Evolutionary conservation across 2,113 vertebrate species (phyloP).

Genomic region (Vidua chalybeata): DNA sequence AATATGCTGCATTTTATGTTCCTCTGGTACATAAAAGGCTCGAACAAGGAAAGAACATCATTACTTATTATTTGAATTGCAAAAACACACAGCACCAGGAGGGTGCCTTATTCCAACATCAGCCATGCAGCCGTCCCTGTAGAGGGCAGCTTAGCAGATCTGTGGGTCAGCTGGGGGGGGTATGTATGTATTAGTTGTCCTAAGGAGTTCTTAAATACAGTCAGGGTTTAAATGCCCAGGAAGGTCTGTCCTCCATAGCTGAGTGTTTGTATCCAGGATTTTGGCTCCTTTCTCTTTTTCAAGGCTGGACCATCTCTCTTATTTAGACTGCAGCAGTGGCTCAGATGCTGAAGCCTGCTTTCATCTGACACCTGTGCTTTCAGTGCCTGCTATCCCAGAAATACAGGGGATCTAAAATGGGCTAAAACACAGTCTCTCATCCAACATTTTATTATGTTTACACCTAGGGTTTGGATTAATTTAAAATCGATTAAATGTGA

Average conservation of each 20-base stretch:
- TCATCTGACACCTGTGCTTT: not conserved
- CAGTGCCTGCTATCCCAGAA: not conserved
- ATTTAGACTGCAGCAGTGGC: not conserved
- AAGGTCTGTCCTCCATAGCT: not conserved
- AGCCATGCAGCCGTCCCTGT: not conserved
- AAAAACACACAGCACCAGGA: rapidly evolving
- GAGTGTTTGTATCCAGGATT: not conserved
- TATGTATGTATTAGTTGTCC: not conserved
- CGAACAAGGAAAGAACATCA: not conserved
- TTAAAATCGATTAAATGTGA: not conserved
- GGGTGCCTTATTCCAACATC: rapidly evolving
- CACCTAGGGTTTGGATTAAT: not conserved
- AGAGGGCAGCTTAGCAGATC: not conserved
- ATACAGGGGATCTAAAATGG: not conserved
- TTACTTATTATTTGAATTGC: not conserved
- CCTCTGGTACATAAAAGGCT: not conserved
- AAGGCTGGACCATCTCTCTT: not conserved
- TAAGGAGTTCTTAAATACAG: not conserved
- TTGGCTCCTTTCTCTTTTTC: not conserved
- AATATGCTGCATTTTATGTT: not conserved
- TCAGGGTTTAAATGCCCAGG: not conserved
- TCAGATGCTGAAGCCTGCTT: not conserved
- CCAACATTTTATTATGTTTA: not conserved
- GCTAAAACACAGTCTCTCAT: not conserved
- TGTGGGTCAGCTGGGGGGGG: not conserved